phyloP scores from a whole-genome alignment of 2,888 invertebrate genomes.

The Pherbina coryleti region DNA sequence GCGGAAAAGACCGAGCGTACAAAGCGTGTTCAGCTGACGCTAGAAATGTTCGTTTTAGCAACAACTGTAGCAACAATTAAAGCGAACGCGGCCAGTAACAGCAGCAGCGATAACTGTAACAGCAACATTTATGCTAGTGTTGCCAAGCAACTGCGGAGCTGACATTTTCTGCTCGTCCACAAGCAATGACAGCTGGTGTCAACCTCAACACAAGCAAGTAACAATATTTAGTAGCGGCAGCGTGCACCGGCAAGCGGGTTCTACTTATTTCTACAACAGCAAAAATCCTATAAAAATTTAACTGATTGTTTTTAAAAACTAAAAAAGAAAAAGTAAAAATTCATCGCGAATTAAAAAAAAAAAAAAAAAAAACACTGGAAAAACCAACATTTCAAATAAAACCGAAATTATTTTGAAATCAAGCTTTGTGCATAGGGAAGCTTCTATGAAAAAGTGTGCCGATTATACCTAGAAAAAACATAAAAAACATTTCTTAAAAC shows the following conservation, averaged over 20 bases:
- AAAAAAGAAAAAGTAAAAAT: neutral
- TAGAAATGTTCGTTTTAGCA: neutral
- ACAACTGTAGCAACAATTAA: neutral
- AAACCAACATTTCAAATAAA: neutral
- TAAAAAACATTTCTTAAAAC: neutral
- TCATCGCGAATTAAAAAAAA: neutral
- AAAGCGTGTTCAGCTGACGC: neutral
- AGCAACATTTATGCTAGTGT: slow-evolving; percentile 31
- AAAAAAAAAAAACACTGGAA: neutral
- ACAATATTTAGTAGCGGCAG: neutral
- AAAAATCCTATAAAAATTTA: neutral
- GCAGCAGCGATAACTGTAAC: neutral
- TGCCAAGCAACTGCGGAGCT: slow-evolving; percentile 51
- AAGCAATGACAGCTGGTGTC: slow-evolving; percentile 40
- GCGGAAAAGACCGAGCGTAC: neutral
- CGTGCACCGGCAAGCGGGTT: neutral
- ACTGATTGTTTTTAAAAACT: neutral
- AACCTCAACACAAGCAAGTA: slow-evolving; percentile 24
- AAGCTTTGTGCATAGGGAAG: no score
- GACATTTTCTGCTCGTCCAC: slow-evolving; percentile 50
- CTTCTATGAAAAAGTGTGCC: no score
- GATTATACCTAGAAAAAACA: neutral
- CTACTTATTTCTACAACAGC: neutral
- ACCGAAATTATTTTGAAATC: no score
- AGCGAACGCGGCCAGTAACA: neutral